phyloP scores from a whole-genome alignment of 2,113 vertebrate species.

The Leucoraja erinaceus region DNA sequence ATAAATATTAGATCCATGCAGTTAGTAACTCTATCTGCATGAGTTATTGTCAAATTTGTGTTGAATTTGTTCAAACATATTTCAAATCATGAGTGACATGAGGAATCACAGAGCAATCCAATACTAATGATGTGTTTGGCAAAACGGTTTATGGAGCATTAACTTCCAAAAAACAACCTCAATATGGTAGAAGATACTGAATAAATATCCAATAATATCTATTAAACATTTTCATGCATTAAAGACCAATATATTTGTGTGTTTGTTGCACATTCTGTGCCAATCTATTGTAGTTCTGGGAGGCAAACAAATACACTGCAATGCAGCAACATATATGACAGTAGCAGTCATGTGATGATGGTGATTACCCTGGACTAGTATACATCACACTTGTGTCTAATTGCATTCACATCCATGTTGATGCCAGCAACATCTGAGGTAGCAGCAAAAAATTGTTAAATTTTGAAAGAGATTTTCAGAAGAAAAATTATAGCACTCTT shows the following conservation, averaged over 20 bases:
- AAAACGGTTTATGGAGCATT: not conserved
- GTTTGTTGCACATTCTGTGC: not conserved
- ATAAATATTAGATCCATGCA: not conserved
- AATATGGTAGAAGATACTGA: not conserved
- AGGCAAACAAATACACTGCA: not conserved
- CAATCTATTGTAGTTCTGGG: not conserved
- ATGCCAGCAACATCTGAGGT: not conserved
- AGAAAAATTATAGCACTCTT: not conserved
- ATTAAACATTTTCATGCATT: not conserved
- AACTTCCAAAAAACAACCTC: not conserved
- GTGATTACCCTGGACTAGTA: slow-evolving; percentile 11
- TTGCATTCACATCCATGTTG: not conserved
- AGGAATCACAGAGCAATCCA: not conserved
- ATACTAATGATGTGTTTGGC: not conserved
- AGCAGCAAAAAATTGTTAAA: not conserved
- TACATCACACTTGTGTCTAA: not conserved
- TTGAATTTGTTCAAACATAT: not conserved
- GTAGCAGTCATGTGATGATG: not conserved
- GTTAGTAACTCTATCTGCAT: not conserved
- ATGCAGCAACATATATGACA: not conserved
- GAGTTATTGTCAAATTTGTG: not conserved
- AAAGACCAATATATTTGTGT: not conserved
- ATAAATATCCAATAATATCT: not conserved
- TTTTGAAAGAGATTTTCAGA: not conserved
- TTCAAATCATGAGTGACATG: not conserved